Percentiles rank a stretch among this genome's conserved stretches.
Conservation (phyloP, 2,797 vertebrate species). For the Cheirogaleus major region DNA sequence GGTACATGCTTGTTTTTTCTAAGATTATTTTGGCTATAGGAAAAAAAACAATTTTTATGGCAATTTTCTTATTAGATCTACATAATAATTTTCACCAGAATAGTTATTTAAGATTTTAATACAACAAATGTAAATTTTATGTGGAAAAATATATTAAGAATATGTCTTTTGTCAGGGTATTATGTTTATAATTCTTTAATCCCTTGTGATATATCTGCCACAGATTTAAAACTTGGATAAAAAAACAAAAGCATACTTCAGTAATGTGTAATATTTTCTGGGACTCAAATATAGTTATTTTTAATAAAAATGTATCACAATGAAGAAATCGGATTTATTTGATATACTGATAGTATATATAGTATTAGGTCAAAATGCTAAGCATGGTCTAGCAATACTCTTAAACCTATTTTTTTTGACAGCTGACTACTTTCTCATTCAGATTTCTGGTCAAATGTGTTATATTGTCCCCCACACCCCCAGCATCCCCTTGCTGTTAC, state of each 20-base stretch:
- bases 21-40: background rate
- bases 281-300: background rate
- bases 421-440: background rate
- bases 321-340: background rate
- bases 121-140: background rate
- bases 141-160: background rate
- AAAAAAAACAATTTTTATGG: background rate
- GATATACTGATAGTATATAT: background rate
- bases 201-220: background rate
- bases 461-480: background rate
- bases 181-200: background rate
- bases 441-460: background rate
- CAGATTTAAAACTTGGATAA: background rate
- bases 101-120: background rate
- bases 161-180: background rate
- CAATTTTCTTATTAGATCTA: constrained; percentile 20
- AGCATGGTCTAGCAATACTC: background rate
- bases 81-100: background rate
- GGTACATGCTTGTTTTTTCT: constrained; percentile 85
- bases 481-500: background rate
- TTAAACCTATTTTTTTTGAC: background rate
- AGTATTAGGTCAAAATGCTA: background rate
- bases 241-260: background rate
- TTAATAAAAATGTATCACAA: background rate
- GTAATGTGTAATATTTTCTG: background rate